Base-by-base conservation (phyloP, 2,888 invertebrate species). In the Drepanosiphum platanoidis region DNA sequence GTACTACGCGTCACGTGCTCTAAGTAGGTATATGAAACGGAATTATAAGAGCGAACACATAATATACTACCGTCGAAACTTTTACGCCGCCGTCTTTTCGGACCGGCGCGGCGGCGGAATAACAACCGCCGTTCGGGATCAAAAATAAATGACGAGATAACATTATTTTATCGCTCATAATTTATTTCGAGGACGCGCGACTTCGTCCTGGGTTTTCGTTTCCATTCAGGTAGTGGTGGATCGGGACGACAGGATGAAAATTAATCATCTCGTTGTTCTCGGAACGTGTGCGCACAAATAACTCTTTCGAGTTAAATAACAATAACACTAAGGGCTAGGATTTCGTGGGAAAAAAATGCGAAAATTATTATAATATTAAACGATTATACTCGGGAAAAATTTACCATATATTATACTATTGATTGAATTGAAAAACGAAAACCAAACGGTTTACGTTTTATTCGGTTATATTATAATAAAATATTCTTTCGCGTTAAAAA, bases 71-170 rank as follows among this genome's bases (percentile, higher is more conserved):
- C 46, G 11, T 61, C 61, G 27, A 61, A 61, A 61, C 61, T 61
- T 61, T 61, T 61, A 27, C 61, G 11, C 27, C 61, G 61, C n/a
- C 61, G 27, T 61, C 61, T 27, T 61, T n/a, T 8, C n/a, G 8
- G 27, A 61, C n/a, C n/a, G n/a, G n/a, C n/a, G n/a, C n/a, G n/a
- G n/a, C n/a, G n/a, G n/a, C 61, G n/a, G 61, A 61, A 61, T 61
- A 61, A 61, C 61, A 61, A 61, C 61, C n/a, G 61, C 61, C 11
- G n/a, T 61, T 61, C n/a, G 61, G 61, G 8, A 61, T 61, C n/a
- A 61, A 61, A n/a, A 61, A 61, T 11, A 61, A 61, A 61, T 61
- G 61, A 27, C 27, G n/a, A 61, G 61, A 61, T 61, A 61, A 61
- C 61, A n/a, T 61, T n/a, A n/a, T n/a, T 61, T 61, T 61, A 61